phyloP scores from a whole-genome alignment of 2,797 vertebrate species.

The Sardinella longiceps region DNA sequence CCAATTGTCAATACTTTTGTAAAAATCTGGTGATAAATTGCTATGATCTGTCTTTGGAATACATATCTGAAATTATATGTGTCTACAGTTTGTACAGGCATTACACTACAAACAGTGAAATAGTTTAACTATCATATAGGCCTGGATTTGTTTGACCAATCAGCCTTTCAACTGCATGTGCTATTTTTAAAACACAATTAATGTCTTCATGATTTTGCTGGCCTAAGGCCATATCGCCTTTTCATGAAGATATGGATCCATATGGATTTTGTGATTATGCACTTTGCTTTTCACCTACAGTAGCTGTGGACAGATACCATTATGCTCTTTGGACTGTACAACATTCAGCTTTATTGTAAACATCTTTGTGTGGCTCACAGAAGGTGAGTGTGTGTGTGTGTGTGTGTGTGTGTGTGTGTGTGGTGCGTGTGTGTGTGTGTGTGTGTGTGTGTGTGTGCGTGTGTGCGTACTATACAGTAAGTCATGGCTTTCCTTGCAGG shows the following conservation, averaged over 20 bases:
- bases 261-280: not conserved
- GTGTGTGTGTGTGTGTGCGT: not conserved
- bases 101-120: too few relatives aligned
- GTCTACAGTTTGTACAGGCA: too few relatives aligned
- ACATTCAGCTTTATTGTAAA: too few relatives aligned
- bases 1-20: too few relatives aligned
- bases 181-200: not conserved
- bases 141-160: not conserved
- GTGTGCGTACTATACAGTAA: too few relatives aligned
- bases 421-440: not conserved
- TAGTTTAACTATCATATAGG: too few relatives aligned
- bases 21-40: too few relatives aligned
- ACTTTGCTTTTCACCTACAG: not conserved
- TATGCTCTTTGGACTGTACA: not conserved
- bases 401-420: not conserved
- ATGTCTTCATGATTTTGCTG: not conserved
- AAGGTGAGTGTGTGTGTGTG: not conserved
- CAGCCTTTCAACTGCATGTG: not conserved
- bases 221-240: not conserved
- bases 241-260: not conserved
- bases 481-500: not conserved
- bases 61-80: too few relatives aligned
- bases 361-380: not conserved
- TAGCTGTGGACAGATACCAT: not conserved
- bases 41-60: too few relatives aligned